Base-by-base conservation (phyloP, 2,888 invertebrate genomes). In the Acanthosepion lycidas region DNA sequence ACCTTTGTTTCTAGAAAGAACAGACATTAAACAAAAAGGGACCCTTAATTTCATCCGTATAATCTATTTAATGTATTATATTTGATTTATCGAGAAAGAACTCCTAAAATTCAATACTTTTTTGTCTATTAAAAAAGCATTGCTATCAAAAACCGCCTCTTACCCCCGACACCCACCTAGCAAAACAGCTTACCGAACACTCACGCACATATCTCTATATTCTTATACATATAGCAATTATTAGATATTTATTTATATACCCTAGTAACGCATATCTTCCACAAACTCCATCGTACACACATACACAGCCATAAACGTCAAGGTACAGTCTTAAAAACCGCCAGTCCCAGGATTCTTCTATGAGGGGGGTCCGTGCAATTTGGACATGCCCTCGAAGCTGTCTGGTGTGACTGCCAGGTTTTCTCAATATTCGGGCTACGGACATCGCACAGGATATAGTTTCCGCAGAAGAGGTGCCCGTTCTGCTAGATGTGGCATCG, bases 291-390 rank as follows among this genome's bases (percentile, higher is more conserved):
- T 78, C 78, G n/a, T 78, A 33, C 78, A 78, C 78, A 78, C 78
- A 12, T n/a, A 78, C 78, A 78, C 78, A 78, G n/a, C 33, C n/a
- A n/a, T 8, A 9, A 8, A 78, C n/a, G n/a, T 12, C 42, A 42
- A 42, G 78, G 78, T 9, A 9, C 9, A 78, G n/a, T 78, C 78
- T 78, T 78, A 33, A n/a, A 78, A 33, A 78, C n/a, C 9, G 78
- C 78, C 78, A 78, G 78, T 78, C 78, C 78, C 78, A 78, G 78
- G 78, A 78, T n/a, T 78, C 78, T 78, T 78, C 78, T 78, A 78
- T 78, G 78, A n/a, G n/a, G 78, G 78, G 78, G 78, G 78, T 78
- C 78, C 78, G 78, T 33, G 78, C n/a, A n/a, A 78, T 78, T 78
- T 33, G 78, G 78, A 78, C 78, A 78, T 78, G 78, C 78, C 78